These are phyloP conservation scores for Benitochromis conjunctus DNA, from an alignment of 2,113 vertebrate species.

Conservation along the genomic window DNA sequence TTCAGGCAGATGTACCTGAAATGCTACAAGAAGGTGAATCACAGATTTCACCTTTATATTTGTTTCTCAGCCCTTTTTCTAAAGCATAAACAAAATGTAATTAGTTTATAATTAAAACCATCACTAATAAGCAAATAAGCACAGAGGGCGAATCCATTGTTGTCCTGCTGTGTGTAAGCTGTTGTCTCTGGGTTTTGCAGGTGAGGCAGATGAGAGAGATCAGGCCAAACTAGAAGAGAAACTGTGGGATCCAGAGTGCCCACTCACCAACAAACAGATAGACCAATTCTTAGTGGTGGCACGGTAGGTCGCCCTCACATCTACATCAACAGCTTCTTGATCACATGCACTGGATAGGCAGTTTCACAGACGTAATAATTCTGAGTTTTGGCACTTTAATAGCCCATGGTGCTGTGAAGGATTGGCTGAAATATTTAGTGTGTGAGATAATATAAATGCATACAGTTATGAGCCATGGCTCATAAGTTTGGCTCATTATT, in stretches of 20 bases:
- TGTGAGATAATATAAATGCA: not conserved
- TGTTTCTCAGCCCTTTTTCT: not conserved
- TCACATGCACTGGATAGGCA: not conserved
- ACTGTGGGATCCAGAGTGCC: slow-evolving; percentile 96
- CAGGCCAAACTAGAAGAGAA: slow-evolving; percentile 95
- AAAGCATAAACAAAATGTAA: not conserved
- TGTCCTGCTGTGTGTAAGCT: not conserved
- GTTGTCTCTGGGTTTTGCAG: slow-evolving; percentile 55
- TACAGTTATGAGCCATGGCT: not conserved
- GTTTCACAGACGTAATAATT: not conserved
- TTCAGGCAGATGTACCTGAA: slow-evolving; percentile 96
- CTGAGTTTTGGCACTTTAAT: not conserved
- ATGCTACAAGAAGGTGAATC: slow-evolving; percentile 85
- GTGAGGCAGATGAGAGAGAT: slow-evolving; percentile 91
- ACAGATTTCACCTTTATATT: not conserved
- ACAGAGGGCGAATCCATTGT: not conserved
- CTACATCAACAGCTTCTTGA: not conserved
- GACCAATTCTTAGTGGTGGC: slow-evolving; percentile 98
- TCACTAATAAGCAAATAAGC: not conserved
- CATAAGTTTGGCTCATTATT: not conserved
- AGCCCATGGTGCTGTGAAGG: not conserved
- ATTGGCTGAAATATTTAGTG: not conserved
- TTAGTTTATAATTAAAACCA: not conserved
- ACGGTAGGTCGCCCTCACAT: slow-evolving; percentile 73
- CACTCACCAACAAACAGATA: slow-evolving; percentile 94